Evolutionary conservation across 2,113 vertebrate species (phyloP).

Genomic region (Petrocephalus microphthalmus): DNA sequence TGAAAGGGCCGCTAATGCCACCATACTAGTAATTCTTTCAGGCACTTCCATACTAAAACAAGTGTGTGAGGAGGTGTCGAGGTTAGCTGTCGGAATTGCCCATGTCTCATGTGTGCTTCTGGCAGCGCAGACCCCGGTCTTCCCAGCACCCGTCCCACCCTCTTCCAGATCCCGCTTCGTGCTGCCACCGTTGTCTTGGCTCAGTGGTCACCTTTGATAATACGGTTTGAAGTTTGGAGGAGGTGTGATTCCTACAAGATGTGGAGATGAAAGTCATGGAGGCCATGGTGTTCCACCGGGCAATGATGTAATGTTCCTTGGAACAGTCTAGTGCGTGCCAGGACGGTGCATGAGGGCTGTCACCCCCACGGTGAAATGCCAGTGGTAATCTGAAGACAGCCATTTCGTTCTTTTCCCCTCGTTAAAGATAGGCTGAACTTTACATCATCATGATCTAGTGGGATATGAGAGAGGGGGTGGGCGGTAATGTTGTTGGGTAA

Average conservation of each 20-base stretch:
- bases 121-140: neutral
- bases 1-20: neutral
- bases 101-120: neutral
- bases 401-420: neutral
- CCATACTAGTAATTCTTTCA: neutral
- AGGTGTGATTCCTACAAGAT: neutral
- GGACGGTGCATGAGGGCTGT: neutral
- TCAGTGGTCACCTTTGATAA: slow-evolving; percentile 10
- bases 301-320: neutral
- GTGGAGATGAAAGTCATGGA: slow-evolving; percentile 7
- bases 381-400: neutral
- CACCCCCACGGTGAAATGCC: neutral
- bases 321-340: neutral
- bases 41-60: neutral
- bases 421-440: neutral
- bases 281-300: neutral
- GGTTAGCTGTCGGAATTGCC: neutral
- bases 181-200: neutral
- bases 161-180: neutral
- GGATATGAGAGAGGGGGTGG: neutral
- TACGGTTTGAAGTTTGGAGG: slow-evolving; percentile 3
- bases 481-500: neutral
- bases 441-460: neutral
- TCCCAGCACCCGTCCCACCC: neutral
- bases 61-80: neutral